Evolutionary conservation across 2,888 invertebrate species (phyloP).

Genomic region (Ganaspis brasiliensis): DNA sequence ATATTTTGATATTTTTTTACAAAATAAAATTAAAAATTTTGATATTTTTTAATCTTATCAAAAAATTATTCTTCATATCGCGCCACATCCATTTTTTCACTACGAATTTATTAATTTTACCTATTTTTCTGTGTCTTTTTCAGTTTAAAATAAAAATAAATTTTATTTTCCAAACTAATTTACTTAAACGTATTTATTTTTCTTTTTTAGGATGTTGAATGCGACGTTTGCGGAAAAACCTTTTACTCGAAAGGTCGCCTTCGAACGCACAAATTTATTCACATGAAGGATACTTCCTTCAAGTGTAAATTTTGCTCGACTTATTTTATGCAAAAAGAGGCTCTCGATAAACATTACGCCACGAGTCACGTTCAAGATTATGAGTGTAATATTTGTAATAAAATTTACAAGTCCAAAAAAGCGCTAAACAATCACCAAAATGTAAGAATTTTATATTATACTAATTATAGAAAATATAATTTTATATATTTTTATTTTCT

Average conservation of each 20-base stretch:
- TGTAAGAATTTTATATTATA: not conserved
- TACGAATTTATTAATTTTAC: too few relatives aligned
- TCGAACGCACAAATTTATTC: slow-evolving; percentile 71
- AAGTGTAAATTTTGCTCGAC: slow-evolving; percentile 72
- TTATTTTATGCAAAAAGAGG: slow-evolving; percentile 68
- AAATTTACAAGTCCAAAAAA: slow-evolving; percentile 63
- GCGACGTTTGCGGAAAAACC: slow-evolving; percentile 68
- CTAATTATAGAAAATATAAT: too few relatives aligned
- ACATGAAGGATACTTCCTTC: slow-evolving; percentile 69
- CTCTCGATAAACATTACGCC: slow-evolving; percentile 63
- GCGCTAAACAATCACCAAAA: slow-evolving; percentile 54
- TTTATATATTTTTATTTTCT: not conserved
- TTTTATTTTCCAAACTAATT: too few relatives aligned
- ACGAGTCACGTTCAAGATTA: slow-evolving; percentile 57
- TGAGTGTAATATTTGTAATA: slow-evolving; percentile 69
- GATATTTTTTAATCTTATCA: too few relatives aligned
- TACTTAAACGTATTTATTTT: too few relatives aligned
- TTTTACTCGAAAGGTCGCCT: slow-evolving; percentile 71
- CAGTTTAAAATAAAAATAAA: too few relatives aligned
- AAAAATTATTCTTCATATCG: too few relatives aligned
- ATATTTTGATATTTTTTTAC: too few relatives aligned
- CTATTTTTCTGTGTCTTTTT: too few relatives aligned
- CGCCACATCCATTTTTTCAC: too few relatives aligned
- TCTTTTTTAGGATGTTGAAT: slow-evolving; percentile 67
- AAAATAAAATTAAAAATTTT: too few relatives aligned